phyloP scores from a whole-genome alignment of 2,797 vertebrate species.

The Gorsachius magnificus region DNA sequence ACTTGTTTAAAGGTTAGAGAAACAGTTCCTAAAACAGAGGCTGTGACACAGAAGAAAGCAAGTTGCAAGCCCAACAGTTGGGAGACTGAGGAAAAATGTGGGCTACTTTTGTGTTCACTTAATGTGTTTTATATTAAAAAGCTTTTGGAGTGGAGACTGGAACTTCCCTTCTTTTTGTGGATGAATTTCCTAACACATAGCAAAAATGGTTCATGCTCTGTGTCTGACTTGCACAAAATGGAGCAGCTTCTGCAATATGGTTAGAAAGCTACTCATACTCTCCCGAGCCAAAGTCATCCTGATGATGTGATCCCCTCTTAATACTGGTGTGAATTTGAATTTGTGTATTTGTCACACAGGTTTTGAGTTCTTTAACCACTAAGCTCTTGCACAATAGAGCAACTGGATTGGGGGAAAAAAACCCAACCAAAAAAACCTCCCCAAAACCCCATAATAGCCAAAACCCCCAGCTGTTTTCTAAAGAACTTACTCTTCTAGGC shows the following conservation, averaged over 20 bases:
- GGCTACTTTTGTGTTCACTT: neutral
- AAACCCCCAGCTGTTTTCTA: neutral
- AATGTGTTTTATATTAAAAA: constrained; percentile 10
- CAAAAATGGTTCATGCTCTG: neutral
- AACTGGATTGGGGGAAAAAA: neutral
- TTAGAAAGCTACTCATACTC: neutral
- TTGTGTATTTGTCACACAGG: neutral
- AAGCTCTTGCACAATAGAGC: neutral
- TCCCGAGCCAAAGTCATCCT: neutral
- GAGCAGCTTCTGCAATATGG: neutral
- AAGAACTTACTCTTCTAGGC: neutral
- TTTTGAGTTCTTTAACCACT: neutral
- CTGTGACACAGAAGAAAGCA: neutral
- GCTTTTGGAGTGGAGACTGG: neutral
- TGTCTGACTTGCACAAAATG: neutral
- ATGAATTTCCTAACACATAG: neutral
- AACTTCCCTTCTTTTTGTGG: neutral
- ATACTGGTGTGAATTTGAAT: neutral
- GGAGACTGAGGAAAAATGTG: neutral
- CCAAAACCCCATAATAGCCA: neutral
- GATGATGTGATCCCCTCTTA: neutral
- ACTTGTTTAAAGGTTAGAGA: neutral
- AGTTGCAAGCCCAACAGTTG: neutral
- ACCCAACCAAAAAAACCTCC: neutral
- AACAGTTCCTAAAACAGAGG: neutral